phyloP scores from a whole-genome alignment of 2,113 vertebrate species.

The Dasypus novemcinctus region DNA sequence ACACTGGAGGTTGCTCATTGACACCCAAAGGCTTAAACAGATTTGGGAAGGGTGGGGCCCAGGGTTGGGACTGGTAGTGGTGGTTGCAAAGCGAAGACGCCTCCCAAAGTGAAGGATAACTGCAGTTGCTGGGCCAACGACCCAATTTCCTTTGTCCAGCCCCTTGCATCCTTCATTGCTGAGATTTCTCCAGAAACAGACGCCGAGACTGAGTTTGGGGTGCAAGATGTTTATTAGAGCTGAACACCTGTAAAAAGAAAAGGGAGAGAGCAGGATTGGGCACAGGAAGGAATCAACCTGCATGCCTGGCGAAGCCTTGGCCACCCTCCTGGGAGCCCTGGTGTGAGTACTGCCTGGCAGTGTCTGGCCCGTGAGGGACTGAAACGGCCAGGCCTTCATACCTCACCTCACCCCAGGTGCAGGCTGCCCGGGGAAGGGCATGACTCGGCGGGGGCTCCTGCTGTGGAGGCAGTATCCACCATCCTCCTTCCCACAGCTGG shows the following conservation, averaged over 20 bases:
- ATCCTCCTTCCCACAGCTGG: background rate
- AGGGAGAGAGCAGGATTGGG: background rate
- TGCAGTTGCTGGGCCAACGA: background rate
- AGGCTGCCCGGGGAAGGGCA: background rate
- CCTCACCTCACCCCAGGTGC: background rate
- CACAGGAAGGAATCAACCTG: background rate
- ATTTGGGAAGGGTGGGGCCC: background rate
- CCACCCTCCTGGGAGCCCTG: background rate
- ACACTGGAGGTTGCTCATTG: background rate
- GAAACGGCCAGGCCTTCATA: background rate
- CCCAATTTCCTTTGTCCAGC: background rate
- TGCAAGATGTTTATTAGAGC: conserved; percentile 66
- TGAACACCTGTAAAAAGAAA: conserved; percentile 66
- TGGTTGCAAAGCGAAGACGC: background rate
- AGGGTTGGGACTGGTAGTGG: rapidly evolving
- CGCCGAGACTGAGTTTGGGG: conserved; percentile 7
- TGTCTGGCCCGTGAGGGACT: background rate
- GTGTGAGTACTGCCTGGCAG: background rate
- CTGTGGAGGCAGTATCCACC: background rate
- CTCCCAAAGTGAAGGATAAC: background rate
- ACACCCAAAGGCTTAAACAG: rapidly evolving
- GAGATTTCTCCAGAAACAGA: conserved; percentile 45
- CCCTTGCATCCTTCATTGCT: background rate
- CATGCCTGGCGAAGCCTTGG: background rate
- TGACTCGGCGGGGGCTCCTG: background rate